Conservation (phyloP, 2,797 vertebrate genomes). For the Moxostoma hubbsi region DNA sequence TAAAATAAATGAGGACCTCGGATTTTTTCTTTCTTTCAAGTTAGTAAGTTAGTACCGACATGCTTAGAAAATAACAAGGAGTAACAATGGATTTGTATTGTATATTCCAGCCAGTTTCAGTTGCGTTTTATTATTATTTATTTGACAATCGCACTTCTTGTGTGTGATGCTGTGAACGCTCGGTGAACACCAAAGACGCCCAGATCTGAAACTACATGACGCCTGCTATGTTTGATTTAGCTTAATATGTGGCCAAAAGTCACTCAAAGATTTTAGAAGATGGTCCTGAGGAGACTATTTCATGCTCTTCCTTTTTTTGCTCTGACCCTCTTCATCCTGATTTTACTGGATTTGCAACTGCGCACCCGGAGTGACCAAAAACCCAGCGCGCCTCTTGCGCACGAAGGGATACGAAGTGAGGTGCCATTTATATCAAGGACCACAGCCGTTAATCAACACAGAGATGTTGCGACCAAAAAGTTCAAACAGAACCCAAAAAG, state of each 20-base stretch:
- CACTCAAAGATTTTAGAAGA: constrained; percentile 6
- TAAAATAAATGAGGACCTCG: no score
- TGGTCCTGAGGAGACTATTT: constrained; percentile 60
- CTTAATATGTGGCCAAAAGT: constrained; percentile 2
- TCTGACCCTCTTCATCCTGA: constrained; percentile 67
- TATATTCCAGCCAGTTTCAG: not conserved
- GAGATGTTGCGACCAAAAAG: not conserved
- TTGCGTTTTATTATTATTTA: no score
- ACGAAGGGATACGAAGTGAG: not conserved
- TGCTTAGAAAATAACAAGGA: not conserved
- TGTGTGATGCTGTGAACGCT: no score
- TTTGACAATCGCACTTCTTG: no score
- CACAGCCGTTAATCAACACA: not conserved
- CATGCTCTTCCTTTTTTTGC: constrained; percentile 62
- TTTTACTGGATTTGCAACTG: constrained; percentile 73
- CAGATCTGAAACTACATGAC: not conserved
- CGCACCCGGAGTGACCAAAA: constrained; percentile 54
- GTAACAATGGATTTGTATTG: not conserved
- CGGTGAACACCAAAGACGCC: no score
- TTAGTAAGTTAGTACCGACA: not conserved
- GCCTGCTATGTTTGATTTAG: no score
- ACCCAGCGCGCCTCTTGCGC: not conserved
- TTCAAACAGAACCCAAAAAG: not conserved
- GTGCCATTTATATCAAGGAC: not conserved
- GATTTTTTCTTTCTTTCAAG: not conserved